These are phyloP conservation scores for Polydrusus tereticollis DNA, from an alignment of 2,888 invertebrate species.

Conservation along the genomic window DNA sequence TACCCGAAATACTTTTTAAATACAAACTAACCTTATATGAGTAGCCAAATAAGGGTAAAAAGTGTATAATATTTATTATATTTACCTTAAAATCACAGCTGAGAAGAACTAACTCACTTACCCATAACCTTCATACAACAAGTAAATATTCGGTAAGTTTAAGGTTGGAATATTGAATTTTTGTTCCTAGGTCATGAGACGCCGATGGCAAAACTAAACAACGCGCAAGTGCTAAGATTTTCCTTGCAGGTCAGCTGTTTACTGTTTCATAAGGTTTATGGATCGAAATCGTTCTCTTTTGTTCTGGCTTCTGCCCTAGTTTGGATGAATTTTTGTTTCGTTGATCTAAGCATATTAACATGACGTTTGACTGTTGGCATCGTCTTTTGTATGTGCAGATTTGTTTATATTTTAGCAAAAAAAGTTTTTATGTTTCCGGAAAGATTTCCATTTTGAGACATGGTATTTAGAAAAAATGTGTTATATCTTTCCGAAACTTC, in stretches of 20 bases:
- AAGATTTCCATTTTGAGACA: no score
- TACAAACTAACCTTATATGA: background rate
- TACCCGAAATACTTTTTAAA: no score
- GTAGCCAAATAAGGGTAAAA: no score
- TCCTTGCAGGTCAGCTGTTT: constrained; percentile 12
- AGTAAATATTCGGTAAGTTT: constrained; percentile 37
- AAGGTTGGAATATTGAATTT: constrained; percentile 45
- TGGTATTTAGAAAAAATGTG: no score
- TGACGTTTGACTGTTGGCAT: no score
- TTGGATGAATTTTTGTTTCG: background rate
- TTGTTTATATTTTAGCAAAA: no score
- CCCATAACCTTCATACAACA: constrained; percentile 40
- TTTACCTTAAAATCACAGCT: constrained; percentile 4
- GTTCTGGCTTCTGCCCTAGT: background rate
- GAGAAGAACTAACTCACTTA: background rate
- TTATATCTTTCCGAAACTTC: no score
- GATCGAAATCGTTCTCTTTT: background rate
- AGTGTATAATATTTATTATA: background rate
- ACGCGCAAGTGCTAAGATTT: constrained; percentile 16
- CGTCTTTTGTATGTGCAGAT: no score
- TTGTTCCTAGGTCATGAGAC: background rate
- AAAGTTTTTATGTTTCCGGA: no score
- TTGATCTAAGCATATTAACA: background rate
- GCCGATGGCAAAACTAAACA: background rate
- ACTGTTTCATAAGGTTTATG: background rate